Base-by-base conservation (phyloP, 2,888 invertebrate genomes). In the Meiosimyza platycephala region DNA sequence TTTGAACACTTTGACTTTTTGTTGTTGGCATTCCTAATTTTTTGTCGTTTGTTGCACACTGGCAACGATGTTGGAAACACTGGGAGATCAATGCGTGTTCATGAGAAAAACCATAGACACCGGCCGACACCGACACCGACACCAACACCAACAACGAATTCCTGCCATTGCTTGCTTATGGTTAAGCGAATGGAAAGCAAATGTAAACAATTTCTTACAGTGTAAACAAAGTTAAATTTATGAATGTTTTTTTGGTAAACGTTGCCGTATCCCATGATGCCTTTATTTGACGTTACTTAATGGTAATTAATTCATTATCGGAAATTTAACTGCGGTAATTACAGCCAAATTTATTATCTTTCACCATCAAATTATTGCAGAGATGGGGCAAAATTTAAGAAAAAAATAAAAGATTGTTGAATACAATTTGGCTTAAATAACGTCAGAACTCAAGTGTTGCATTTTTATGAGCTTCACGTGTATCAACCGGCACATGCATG, bases 121-220 rank as follows among this genome's bases (percentile, higher is more conserved):
- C 9, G 2, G 1, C 40, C 40, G 40, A 9, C 9, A 40, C 9
- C 40, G 40, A 40, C 28, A 28, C 28, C 40, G 9, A 7, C 40
- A 40, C 40, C 9, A 40, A 40, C 40, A 40, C 40, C 40, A 9
- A 9, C 9, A 7, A 1, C 40, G 40, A 40, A 40, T 2, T 6
- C 40, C 40, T 40, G 40, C 9, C 40, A 9, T 40, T 40, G 40
- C 40, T 40, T 40, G 40, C 40, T 40, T 40, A 40, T 40, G 40
- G 40, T 9, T 40, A 40, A 9, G 16, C 16, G 16, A 15, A 60
- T 60, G 59, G 33, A 28, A 28, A 28, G 33, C 22, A 18, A 28
- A 60, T 60, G 59, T 60, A 60, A 60, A 60, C 59, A 60, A 60
- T 60, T 60, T 22, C 59, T 15, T 60, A 33, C 54, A 54, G 22